Conservation (phyloP, 2,113 vertebrate genomes). For the Upupa epops region DNA sequence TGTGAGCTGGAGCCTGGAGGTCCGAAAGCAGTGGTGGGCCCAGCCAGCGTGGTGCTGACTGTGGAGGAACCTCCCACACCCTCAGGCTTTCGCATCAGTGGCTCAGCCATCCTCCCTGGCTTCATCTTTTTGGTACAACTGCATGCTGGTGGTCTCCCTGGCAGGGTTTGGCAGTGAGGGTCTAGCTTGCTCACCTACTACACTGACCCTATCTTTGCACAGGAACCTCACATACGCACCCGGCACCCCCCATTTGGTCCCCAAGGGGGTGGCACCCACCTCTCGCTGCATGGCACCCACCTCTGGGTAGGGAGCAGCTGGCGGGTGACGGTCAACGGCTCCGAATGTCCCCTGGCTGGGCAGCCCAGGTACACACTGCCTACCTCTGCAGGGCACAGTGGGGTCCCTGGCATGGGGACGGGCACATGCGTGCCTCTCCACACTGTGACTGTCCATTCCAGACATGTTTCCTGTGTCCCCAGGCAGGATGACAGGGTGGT, state of each 20-base stretch:
- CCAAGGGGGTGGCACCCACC: slow-evolving; percentile 82
- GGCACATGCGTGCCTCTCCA: accelerated
- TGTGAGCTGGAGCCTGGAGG: slow-evolving; percentile 80
- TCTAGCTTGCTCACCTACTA: background rate
- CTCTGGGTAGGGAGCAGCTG: slow-evolving; percentile 81
- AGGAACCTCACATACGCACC: slow-evolving; percentile 83
- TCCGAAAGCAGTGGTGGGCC: slow-evolving; percentile 39
- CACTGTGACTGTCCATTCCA: background rate
- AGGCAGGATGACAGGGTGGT: slow-evolving; percentile 57
- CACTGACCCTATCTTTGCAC: background rate
- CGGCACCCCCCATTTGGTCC: slow-evolving; percentile 88
- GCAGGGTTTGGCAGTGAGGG: background rate
- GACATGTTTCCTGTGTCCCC: accelerated
- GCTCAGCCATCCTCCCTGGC: slow-evolving; percentile 76
- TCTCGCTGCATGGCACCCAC: slow-evolving; percentile 82
- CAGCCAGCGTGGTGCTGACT: slow-evolving; percentile 76
- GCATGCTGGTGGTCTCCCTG: accelerated
- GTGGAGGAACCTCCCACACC: slow-evolving; percentile 76
- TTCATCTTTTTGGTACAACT: slow-evolving; percentile 87
- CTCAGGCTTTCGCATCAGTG: slow-evolving; percentile 77
- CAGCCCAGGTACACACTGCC: background rate
- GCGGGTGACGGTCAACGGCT: slow-evolving; percentile 82
- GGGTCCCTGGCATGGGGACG: accelerated
- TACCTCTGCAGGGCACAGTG: accelerated
- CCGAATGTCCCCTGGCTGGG: slow-evolving; percentile 66